Base-by-base conservation (phyloP, 2,113 vertebrate genomes). In the Chroicocephalus ridibundus region DNA sequence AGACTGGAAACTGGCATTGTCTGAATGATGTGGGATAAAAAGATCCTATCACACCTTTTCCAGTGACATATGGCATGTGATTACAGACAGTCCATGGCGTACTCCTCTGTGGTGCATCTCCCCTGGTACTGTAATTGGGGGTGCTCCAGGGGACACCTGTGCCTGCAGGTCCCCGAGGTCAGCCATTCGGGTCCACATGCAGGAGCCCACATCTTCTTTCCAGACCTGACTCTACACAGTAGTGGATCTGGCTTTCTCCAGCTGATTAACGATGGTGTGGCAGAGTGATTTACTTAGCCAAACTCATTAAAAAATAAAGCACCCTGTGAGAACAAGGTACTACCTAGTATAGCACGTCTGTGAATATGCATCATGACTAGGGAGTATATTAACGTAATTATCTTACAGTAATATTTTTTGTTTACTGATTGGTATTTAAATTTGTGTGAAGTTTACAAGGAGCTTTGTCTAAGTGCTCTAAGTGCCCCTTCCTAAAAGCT, bases 171-270 rank as follows among this genome's bases (percentile, higher is more conserved):
- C 13, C 32, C 40, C 2, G 2, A 40, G 26, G 20, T 34, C 0
- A 0, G 38, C 44, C 1, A 0, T 64, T 86, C 0, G 0, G 18
- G 34, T 77, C 18, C 47, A 27, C 7, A 4, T 13, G 6, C 4
- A 5, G 15, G 14, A 89, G 5, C 4, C 16, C 12, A 6, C 16
- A 29, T 18, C 27, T 81, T 71, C n/a, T 55, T 17, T 71, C 49
- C 57, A 54, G 77, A 65, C 22, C 46, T n/a, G 22, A 47, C 52
- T 57, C 25, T 51, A 26, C 38, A 44, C 11, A 47, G 21, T 6
- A 76, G 36, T 47, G 74, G 24, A 79, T 68, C 32, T 65, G 14
- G 11, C 10, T 76, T 94, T 88, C 25, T 83, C 19, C 49, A 60
- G 14, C 3, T 75, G 34, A 18, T 22, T 75, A 82, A 54, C 14